Evolutionary conservation across 2,888 invertebrate species (phyloP).

Genomic region (Candidula unifasciata): DNA sequence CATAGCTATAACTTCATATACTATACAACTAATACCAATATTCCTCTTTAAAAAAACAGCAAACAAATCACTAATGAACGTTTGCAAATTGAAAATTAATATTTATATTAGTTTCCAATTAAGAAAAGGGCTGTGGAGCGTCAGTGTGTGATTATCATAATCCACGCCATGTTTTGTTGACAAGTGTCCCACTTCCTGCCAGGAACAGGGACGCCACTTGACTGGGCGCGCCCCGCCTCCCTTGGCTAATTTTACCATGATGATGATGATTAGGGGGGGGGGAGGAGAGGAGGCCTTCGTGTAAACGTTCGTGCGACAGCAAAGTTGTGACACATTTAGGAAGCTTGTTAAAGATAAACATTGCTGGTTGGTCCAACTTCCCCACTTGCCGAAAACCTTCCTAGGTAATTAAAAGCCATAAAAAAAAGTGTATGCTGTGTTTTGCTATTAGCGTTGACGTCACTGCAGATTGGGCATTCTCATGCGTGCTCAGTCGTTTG

Average conservation of each 20-base stretch:
- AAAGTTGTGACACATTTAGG: neutral
- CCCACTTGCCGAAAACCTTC: too few species aligned
- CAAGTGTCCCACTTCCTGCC: constrained; percentile 13
- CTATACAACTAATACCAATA: neutral
- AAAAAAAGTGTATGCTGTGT: too few species aligned
- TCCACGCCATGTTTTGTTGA: constrained; percentile 26
- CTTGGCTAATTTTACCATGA: too few species aligned
- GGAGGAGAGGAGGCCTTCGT: too few species aligned
- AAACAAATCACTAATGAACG: neutral
- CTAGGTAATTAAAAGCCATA: too few species aligned
- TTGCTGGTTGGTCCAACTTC: too few species aligned
- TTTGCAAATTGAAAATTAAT: neutral
- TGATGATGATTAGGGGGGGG: neutral
- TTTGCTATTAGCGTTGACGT: too few species aligned
- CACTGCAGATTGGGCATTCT: too few species aligned
- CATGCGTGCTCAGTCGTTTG: too few species aligned
- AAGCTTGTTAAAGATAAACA: too few species aligned
- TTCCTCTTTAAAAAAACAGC: neutral
- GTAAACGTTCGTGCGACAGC: neutral
- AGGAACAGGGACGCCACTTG: neutral
- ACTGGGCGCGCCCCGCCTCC: neutral
- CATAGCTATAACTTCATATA: neutral
- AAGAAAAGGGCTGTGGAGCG: neutral
- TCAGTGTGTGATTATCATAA: neutral
- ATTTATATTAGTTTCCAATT: neutral